Conservation (phyloP, 2,888 invertebrate species). For the Drosophila fungiperda region DNA sequence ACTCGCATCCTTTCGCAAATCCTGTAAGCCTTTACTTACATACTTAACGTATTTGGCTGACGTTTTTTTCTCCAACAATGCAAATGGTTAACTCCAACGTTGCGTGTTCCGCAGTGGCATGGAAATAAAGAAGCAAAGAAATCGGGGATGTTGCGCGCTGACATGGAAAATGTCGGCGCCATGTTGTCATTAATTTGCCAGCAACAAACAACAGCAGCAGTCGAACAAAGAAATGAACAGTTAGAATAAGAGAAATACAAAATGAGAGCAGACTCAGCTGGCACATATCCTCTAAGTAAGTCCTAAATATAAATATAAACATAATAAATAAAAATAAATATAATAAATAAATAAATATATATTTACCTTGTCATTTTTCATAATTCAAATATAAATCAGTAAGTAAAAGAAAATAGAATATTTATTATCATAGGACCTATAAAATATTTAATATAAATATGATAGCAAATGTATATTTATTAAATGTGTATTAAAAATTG, state of each 20-base stretch:
- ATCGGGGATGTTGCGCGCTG: conserved; percentile 44
- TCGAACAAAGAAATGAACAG: conserved; percentile 16
- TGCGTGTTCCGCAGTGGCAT: conserved; percentile 13
- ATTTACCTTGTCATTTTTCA: fast-evolving
- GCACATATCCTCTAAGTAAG: not conserved
- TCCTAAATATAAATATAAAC: not conserved
- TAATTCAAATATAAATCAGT: not conserved
- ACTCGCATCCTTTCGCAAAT: not conserved
- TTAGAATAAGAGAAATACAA: not conserved
- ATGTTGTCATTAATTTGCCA: conserved; percentile 71
- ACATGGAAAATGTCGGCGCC: conserved; percentile 55
- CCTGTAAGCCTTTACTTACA: not conserved
- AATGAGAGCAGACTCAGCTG: fast-evolving
- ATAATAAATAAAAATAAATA: not conserved
- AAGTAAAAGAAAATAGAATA: not conserved
- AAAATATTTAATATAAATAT: not conserved
- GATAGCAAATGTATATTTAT: not conserved
- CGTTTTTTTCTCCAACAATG: conserved; percentile 13
- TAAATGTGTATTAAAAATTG: not conserved
- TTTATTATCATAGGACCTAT: not conserved
- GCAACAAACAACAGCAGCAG: conserved; percentile 22
- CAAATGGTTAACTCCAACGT: conserved; percentile 39
- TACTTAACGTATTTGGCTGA: conserved; percentile 1
- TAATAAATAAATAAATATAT: not conserved
- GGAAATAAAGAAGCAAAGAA: conserved; percentile 26